Conservation (phyloP, 1,140 invertebrate genomes). For the Propsilocerus akamusi region DNA sequence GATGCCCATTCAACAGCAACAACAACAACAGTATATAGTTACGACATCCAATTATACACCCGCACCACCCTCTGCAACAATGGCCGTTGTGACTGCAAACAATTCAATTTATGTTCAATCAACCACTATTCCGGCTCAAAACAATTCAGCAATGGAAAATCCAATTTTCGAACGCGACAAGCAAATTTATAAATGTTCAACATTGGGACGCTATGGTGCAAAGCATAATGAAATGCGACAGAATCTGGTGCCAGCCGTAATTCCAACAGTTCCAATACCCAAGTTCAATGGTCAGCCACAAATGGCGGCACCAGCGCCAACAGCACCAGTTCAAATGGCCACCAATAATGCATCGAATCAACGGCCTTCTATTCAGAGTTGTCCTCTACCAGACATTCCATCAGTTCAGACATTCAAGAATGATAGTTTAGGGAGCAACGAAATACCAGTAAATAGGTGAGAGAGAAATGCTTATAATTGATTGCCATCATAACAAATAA, state of each 20-base stretch:
- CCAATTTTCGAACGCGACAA: conserved; percentile 23
- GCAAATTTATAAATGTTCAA: conserved; percentile 24
- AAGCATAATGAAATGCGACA: conserved; percentile 15
- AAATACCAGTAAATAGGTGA: not conserved
- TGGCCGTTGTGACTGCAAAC: not conserved
- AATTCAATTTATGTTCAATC: not conserved
- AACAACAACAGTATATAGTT: not conserved
- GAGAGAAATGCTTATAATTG: not conserved
- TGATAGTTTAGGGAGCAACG: not conserved
- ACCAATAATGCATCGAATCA: conserved; percentile 13
- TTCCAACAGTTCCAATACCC: not conserved
- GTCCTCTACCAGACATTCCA: conserved; percentile 23
- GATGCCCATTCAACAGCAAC: not conserved
- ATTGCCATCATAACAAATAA: not conserved
- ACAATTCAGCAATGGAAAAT: conserved; percentile 11
- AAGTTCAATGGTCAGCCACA: not conserved
- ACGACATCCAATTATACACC: not conserved
- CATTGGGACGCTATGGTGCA: conserved; percentile 18
- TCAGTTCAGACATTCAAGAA: conserved; percentile 18
- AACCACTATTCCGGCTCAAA: not conserved
- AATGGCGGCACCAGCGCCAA: not conserved
- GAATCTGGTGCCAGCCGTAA: not conserved
- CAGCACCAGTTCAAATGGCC: not conserved
- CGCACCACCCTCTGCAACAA: not conserved
- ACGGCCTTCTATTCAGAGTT: conserved; percentile 23